A percentile compares a stretch with the other conserved stretches of the same genome.
Conservation (phyloP, 2,797 vertebrate genomes). For the Cynodonichthys magdalenae region DNA sequence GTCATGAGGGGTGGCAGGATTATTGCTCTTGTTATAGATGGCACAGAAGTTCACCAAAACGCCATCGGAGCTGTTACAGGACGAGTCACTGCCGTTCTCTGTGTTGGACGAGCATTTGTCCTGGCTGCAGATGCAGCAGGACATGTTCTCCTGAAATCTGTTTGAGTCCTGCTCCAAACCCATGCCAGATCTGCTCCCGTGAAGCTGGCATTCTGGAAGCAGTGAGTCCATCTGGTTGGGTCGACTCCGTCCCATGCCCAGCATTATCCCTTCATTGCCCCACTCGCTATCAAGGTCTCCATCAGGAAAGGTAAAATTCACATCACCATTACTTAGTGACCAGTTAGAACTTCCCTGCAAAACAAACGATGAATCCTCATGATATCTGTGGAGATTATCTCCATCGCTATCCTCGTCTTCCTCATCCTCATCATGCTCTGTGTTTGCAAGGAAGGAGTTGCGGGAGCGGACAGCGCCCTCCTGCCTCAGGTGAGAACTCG, state of each 20-base stretch:
- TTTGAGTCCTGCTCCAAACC: constrained; percentile 56
- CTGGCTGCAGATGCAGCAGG: constrained; percentile 77
- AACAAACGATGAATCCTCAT: constrained; percentile 78
- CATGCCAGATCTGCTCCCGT: constrained; percentile 67
- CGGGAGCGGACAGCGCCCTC: constrained; percentile 65
- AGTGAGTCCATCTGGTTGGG: constrained; percentile 64
- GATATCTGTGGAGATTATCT: constrained; percentile 76
- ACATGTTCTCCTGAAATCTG: constrained; percentile 59
- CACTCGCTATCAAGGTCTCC: constrained; percentile 37
- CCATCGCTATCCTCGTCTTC: constrained; percentile 82
- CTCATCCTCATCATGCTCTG: constrained; percentile 82
- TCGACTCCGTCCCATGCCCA: constrained; percentile 50
- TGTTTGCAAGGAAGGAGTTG: constrained; percentile 87
- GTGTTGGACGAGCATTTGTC: constrained; percentile 75
- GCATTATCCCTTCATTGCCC: constrained; percentile 38
- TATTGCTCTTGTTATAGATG: constrained; percentile 91
- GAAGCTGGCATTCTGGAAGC: constrained; percentile 69
- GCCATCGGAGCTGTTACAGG: constrained; percentile 94
- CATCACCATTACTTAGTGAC: constrained; percentile 75
- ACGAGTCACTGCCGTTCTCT: constrained; percentile 89
- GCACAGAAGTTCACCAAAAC: constrained; percentile 94
- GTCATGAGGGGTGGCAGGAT: constrained; percentile 80
- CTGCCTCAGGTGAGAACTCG: constrained; percentile 35
- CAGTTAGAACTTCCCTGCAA: constrained; percentile 77
- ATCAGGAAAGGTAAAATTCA: constrained; percentile 41